phyloP scores from a whole-genome alignment of 2,797 vertebrate genomes.

The Rhinophrynus dorsalis region DNA sequence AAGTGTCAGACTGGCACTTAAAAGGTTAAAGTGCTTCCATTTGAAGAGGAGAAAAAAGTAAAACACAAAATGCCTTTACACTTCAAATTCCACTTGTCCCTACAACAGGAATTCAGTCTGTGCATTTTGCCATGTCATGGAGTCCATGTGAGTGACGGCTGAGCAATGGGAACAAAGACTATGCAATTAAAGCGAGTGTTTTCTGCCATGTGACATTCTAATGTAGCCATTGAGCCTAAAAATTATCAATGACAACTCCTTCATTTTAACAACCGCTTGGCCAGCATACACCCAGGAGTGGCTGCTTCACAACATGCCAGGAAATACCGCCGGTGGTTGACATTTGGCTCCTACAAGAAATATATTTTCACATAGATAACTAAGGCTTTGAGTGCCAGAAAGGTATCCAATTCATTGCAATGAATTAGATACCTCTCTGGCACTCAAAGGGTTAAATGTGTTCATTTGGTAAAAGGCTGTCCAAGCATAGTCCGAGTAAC shows the following conservation, averaged over 20 bases:
- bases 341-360: not conserved
- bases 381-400: too few relatives aligned
- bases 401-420: too few relatives aligned
- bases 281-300: not conserved
- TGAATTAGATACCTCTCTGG: too few relatives aligned
- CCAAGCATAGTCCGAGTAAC: too few relatives aligned
- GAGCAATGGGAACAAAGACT: constrained; percentile 6
- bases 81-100: too few relatives aligned
- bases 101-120: too few relatives aligned
- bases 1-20: too few relatives aligned
- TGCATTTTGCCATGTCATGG: too few relatives aligned
- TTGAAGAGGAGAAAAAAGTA: too few relatives aligned
- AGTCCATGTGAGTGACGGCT: not conserved
- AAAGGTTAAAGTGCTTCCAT: too few relatives aligned
- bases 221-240: not conserved
- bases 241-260: constrained; percentile 24
- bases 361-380: not conserved
- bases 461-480: not conserved
- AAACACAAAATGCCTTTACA: too few relatives aligned
- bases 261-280: constrained; percentile 1
- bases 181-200: constrained; percentile 23
- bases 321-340: not conserved
- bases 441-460: too few relatives aligned
- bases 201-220: constrained; percentile 6
- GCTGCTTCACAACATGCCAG: not conserved